Percentiles rank a stretch among this genome's conserved stretches.
Conservation (phyloP, 2,113 vertebrate species). For the Platanista minor region DNA sequence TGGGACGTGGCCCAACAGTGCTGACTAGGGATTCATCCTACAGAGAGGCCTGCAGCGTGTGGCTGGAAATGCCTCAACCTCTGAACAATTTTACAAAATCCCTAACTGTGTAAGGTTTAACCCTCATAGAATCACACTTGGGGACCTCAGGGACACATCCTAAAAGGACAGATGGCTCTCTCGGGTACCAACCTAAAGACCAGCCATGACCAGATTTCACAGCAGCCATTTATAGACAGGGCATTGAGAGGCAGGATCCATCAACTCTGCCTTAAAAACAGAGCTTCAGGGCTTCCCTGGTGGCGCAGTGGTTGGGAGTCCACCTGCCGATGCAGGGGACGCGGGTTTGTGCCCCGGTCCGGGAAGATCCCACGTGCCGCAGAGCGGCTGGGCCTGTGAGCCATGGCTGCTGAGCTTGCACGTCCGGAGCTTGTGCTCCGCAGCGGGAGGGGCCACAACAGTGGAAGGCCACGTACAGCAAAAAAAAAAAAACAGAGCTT, state of each 20-base stretch:
- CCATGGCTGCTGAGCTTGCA: too few species aligned
- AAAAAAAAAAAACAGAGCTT: background rate
- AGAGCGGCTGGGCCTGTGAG: too few species aligned
- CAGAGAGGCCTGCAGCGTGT: background rate
- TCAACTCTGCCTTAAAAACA: background rate
- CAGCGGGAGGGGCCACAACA: too few species aligned
- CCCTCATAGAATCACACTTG: background rate
- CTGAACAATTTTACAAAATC: background rate
- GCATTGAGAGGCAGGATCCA: too few species aligned
- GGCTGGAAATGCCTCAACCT: background rate
- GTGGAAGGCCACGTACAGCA: too few species aligned
- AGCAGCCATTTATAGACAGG: background rate
- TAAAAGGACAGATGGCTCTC: background rate
- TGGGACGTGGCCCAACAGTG: background rate
- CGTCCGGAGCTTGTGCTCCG: too few species aligned
- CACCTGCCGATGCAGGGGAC: too few species aligned
- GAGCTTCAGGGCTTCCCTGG: too few species aligned
- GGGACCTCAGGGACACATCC: background rate
- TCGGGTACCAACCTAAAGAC: background rate
- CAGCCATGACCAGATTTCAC: background rate
- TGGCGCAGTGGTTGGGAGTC: too few species aligned
- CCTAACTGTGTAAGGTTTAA: background rate
- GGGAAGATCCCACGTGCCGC: too few species aligned
- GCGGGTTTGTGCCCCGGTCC: too few species aligned
- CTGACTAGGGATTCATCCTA: too few species aligned